Conservation (phyloP, 2,888 invertebrate genomes). For the Cryptus armator region DNA sequence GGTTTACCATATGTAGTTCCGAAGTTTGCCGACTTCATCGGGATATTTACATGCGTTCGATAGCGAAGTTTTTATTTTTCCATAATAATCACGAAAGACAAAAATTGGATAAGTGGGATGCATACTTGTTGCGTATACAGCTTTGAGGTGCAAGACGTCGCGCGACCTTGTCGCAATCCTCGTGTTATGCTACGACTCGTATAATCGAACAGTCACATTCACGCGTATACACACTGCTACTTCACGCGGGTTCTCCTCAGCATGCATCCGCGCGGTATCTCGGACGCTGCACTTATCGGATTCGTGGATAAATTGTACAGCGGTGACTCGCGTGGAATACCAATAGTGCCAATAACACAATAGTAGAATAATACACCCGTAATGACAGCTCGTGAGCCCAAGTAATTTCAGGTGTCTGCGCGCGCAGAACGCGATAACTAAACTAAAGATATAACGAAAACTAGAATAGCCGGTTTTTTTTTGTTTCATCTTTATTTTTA, state of each 20-base stretch:
- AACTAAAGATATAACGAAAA: background rate
- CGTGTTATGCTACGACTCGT: slow-evolving; percentile 42
- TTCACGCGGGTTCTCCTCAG: background rate
- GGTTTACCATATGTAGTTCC: background rate
- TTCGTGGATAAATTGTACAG: slow-evolving; percentile 46
- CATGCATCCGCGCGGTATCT: slow-evolving; percentile 37
- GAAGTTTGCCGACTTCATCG: background rate
- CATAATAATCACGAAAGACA: background rate
- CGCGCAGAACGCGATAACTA: background rate
- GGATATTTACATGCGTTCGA: background rate
- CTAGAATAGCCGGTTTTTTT: background rate
- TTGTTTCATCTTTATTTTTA: background rate
- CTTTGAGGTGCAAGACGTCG: slow-evolving; percentile 28
- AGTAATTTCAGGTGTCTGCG: slow-evolving; percentile 1
- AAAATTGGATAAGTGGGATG: background rate
- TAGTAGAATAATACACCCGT: too few species aligned
- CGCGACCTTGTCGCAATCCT: slow-evolving; percentile 54
- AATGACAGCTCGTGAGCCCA: background rate
- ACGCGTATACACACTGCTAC: background rate
- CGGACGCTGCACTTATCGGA: slow-evolving; percentile 51
- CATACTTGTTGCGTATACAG: background rate
- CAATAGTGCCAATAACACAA: background rate
- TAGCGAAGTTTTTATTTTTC: background rate
- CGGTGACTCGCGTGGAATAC: slow-evolving; percentile 18
- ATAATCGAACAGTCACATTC: slow-evolving; percentile 25